Evolutionary conservation across 2,113 vertebrate genomes (phyloP), one percentile per base, ranked within the genome.

Genomic region (Perca flavescens): DNA sequence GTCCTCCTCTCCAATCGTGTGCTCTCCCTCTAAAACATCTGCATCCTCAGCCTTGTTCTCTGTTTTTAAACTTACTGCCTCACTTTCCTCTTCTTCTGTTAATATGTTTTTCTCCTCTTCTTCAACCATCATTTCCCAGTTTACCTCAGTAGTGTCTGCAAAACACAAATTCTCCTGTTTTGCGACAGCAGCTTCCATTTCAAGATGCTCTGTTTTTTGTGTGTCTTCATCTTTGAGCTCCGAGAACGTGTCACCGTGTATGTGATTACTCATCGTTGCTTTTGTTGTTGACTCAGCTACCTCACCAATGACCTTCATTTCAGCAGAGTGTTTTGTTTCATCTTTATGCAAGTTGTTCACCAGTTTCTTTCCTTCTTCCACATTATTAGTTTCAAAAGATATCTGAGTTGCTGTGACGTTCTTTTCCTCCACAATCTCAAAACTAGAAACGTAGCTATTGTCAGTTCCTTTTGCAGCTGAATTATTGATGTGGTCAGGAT

Each of bases 71-170:
- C n/a, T 0, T 3, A 16, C 7, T 1, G 7, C 11, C 46, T 80
- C 28, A 0, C 16, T 46, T 62, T 79, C 52, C 3, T 87, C 71
- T 40, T 73, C 21, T 14, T 69, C 60, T 22, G 31, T 57, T 54
- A 79, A 76, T 4, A 83, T 49, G 9, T 58, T 77, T n/a, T 58
- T 49, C 83, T 93, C 88, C 46, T 93, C 91, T 28, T 90, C 89
- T 62, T 91, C 83, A 25, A 90, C 78, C 87, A 93, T 85, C 65
- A 56, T 81, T 69, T 94, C 88, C 88, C 87, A 92, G 62, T 86
- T 86, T 5, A 36, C 25, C 6, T 75, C 72, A 9, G 56, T 0
- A 1, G 22, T 52, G 47, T 75, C 74, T 62, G 22, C 22, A 10
- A 52, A 74, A 74, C 21, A 47, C 8, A 73, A 15, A n/a, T 25